These are phyloP conservation scores for Choristoneura fumiferana DNA, from an alignment of 1,140 invertebrate genomes.

Conservation along the genomic window DNA sequence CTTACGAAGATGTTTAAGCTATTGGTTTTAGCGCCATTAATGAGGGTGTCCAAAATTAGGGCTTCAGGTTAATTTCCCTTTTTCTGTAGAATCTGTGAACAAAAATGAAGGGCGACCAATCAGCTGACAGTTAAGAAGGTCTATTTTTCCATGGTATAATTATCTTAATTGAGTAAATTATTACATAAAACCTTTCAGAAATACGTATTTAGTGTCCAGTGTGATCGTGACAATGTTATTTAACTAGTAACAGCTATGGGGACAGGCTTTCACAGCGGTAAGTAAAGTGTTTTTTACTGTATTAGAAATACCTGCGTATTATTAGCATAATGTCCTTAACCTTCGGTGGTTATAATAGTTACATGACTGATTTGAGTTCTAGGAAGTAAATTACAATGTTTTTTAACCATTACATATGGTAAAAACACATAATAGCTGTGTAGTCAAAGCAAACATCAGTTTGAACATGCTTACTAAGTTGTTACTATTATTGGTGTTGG, in stretches of 20 bases:
- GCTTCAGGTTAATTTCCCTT: not conserved
- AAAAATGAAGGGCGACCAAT: conserved; percentile 49
- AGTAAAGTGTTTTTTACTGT: conserved; percentile 21
- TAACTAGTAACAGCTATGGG: conserved; percentile 3
- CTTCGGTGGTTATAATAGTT: conserved; percentile 14
- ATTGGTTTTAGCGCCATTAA: not conserved
- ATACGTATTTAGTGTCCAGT: conserved; percentile 28
- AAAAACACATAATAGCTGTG: not conserved
- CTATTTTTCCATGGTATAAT: conserved; percentile 64
- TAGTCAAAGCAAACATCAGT: not conserved
- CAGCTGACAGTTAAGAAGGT: conserved; percentile 62
- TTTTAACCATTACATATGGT: conserved; percentile 32
- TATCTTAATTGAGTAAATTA: conserved; percentile 62
- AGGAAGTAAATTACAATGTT: conserved; percentile 11
- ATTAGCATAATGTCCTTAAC: conserved; percentile 21
- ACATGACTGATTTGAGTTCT: conserved; percentile 7
- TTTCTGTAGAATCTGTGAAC: not conserved
- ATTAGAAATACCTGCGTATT: conserved; percentile 13
- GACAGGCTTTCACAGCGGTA: conserved; percentile 23
- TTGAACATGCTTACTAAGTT: too few species aligned
- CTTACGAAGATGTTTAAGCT: not conserved
- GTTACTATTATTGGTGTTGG: too few species aligned
- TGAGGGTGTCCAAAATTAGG: not conserved
- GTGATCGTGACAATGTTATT: conserved; percentile 23
- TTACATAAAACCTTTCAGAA: conserved; percentile 66